Conservation (phyloP, 2,888 invertebrate species). For the Glyphotaelius pellucidus region DNA sequence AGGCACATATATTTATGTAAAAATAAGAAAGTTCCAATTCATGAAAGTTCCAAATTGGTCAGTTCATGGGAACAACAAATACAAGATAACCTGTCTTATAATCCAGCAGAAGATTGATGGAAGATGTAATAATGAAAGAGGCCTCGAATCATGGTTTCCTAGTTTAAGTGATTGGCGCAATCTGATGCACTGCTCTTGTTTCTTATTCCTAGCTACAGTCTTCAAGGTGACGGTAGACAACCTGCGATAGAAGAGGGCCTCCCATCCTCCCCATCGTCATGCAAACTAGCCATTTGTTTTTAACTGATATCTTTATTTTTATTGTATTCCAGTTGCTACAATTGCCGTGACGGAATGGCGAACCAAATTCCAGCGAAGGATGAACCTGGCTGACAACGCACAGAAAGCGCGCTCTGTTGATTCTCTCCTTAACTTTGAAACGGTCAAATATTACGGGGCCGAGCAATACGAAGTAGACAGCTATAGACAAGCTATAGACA, state of each 20-base stretch:
- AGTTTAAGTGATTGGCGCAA: too few species aligned
- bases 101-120: too few species aligned
- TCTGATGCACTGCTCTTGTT: too few species aligned
- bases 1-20: too few species aligned
- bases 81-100: too few species aligned
- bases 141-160: too few species aligned
- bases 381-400: slow-evolving; percentile 97
- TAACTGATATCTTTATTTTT: neutral
- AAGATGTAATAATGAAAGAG: too few species aligned
- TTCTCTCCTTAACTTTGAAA: slow-evolving; percentile 97
- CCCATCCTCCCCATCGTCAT: neutral
- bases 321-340: slow-evolving; percentile 83
- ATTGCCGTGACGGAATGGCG: slow-evolving; percentile 98
- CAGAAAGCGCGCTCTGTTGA: slow-evolving; percentile 95
- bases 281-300: neutral
- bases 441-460: slow-evolving; percentile 98
- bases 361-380: slow-evolving; percentile 94
- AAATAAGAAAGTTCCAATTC: neutral
- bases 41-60: too few species aligned
- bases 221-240: too few species aligned
- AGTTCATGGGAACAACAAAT: too few species aligned
- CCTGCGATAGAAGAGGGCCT: too few species aligned
- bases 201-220: too few species aligned
- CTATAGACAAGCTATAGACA: slow-evolving; percentile 89
- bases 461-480: slow-evolving; percentile 93